Conservation (phyloP, 2,888 invertebrate species). For the Endotricha flammealis region DNA sequence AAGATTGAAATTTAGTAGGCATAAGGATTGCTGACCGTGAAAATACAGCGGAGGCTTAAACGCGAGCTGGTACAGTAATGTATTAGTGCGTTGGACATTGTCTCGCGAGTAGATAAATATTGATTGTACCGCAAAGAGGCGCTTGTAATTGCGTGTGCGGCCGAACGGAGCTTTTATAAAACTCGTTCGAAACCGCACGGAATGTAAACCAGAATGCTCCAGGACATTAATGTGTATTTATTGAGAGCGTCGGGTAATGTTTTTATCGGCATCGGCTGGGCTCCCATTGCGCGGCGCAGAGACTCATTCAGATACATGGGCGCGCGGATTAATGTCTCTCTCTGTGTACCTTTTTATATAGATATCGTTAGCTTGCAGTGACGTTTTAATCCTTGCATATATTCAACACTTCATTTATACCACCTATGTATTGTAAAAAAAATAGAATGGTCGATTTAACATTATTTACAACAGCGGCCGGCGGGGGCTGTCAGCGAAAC, state of each 20-base stretch:
- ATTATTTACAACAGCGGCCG: constrained; percentile 11
- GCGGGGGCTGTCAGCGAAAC: constrained; percentile 13
- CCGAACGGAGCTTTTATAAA: constrained; percentile 72
- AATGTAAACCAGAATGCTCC: constrained; percentile 74
- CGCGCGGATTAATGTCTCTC: constrained; percentile 33
- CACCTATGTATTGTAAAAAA: constrained; percentile 17
- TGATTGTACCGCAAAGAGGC: constrained; percentile 67
- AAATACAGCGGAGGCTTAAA: constrained; percentile 26
- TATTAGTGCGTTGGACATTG: constrained; percentile 49
- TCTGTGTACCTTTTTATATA: constrained; percentile 30
- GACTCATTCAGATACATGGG: constrained; percentile 45
- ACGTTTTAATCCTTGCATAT: constrained; percentile 34
- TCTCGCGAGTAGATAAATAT: constrained; percentile 63
- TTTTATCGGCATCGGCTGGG: constrained; percentile 61
- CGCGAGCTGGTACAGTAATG: constrained; percentile 43
- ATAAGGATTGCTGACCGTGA: constrained; percentile 39
- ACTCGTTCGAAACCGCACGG: constrained; percentile 75
- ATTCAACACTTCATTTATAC: constrained; percentile 29
- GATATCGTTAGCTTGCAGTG: constrained; percentile 29
- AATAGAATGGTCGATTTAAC: constrained; percentile 14
- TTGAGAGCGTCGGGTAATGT: constrained; percentile 74
- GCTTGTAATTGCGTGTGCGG: constrained; percentile 75
- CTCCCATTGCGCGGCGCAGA: constrained; percentile 40
- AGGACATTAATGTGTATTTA: constrained; percentile 77
- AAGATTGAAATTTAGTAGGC: constrained; percentile 31